Base-by-base conservation (phyloP, 1,140 invertebrate genomes). In the Leptinotarsa lineolata region DNA sequence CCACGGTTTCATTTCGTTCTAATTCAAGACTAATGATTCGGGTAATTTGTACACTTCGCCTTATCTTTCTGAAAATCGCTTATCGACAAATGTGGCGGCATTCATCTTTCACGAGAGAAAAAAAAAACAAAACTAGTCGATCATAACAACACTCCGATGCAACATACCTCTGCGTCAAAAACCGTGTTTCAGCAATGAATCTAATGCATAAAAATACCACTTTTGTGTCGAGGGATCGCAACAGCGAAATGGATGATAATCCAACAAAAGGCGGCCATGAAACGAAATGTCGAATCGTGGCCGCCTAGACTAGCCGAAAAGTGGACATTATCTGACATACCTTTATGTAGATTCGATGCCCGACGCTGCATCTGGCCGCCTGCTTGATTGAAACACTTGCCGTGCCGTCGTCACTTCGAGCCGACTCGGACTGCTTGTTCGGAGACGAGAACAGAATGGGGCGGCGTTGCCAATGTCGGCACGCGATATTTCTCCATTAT, bases 321-420 rank as follows among this genome's bases (percentile, higher is more conserved):
- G 45, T 22, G n/a, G 46, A 39, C n/a, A 39, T 73, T 44, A 18
- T 48, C 30, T 21, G 70, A 78, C 79, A 74, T 84, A 84, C 83
- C 83, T 84, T 83, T 84, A 76, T 84, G 81, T 74, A 79, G 79
- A 77, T 83, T 82, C 64, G 82, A 82, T 76, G 82, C 81, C 69
- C 82, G 78, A 74, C 82, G 82, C 82, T 63, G 61, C 61, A 82
- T 82, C 80, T 82, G 65, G 65, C 65, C 65, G 65, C 65, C 65
- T 54, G n/a, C 48, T 54, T 54, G 15, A 54, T 15, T 54, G 15
- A 54, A 54, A 54, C 48, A 54, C 48, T 54, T 54, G 48, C 48
- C n/a, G 16, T 54, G 15, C 15, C 48, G 15, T 54, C 48, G 48
- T 0, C 48, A 54, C 48, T 54, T 54, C 48, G 48, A 54, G 48